Evolutionary conservation across 2,113 vertebrate species (phyloP).

Genomic region (Rattus rattus): DNA sequence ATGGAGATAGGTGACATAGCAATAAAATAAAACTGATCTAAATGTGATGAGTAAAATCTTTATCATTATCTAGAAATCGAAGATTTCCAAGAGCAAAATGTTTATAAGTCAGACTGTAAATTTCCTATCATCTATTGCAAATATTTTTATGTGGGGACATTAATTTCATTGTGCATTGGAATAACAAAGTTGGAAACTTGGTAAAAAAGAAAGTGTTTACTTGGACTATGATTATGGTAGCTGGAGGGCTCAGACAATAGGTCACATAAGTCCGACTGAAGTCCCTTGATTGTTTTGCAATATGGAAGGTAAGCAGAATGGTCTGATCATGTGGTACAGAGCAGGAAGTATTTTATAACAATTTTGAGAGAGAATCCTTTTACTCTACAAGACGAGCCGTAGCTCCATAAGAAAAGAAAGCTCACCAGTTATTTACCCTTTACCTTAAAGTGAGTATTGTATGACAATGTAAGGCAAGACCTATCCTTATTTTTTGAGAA

Average conservation of each 20-base stretch:
- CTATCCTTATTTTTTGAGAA: not conserved
- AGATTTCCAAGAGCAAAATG: not conserved
- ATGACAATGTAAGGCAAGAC: rapidly evolving
- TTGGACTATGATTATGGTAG: not conserved
- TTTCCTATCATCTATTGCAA: not conserved
- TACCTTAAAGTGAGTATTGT: no score
- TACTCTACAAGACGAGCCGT: not conserved
- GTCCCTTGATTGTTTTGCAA: not conserved
- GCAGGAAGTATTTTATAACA: not conserved
- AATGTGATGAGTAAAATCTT: slow-evolving; percentile 31
- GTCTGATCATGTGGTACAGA: no score
- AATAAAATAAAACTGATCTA: slow-evolving; percentile 45
- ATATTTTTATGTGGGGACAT: not conserved
- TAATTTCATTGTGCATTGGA: not conserved
- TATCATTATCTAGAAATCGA: not conserved
- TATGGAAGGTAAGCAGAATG: not conserved
- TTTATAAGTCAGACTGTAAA: not conserved
- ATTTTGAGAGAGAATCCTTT: not conserved
- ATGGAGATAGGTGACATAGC: slow-evolving; percentile 27
- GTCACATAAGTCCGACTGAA: not conserved
- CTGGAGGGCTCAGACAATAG: not conserved
- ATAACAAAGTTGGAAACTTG: not conserved
- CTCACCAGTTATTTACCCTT: not conserved
- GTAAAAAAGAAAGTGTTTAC: not conserved
- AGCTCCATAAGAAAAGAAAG: rapidly evolving